Base-by-base conservation (phyloP, 2,113 vertebrate species). In the Sceloporus undulatus region DNA sequence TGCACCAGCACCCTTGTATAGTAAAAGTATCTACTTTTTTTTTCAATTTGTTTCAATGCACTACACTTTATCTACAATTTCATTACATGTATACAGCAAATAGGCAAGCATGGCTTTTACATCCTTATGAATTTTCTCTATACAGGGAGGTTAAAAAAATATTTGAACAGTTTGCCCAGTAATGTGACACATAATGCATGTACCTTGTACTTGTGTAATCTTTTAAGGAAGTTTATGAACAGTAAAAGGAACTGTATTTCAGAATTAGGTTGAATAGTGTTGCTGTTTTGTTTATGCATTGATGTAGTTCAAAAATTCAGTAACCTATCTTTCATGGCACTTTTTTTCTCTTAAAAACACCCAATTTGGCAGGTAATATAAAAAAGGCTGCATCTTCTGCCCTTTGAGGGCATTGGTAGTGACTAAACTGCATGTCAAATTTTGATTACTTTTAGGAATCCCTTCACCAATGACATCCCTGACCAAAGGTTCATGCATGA, bases 101-200 rank as follows among this genome's bases (percentile, higher is more conserved):
- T 97, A 98, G 98, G 98, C 97, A 98, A 98, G 98, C 97, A 98
- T 98, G 98, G 98, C 98, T 98, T 98, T 97, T 98, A 98, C 98
- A 98, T 98, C 98, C 98, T 98, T 97, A 97, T 97, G 97, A 96
- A 96, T 25, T 94, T 95, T 96, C 96, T 97, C 97, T 97, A 97
- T 97, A 98, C 98, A 97, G 97, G 97, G 97, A 98, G 96, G 96
- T 97, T 97, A 96, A 97, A 97, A 97, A 97, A 96, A 97, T 95
- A 97, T 94, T 97, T 96, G 94, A 97, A 97, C 97, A 97, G 96
- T 97, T 98, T 97, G 97, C 97, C 97, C 96, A 97, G 97, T 97
- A 97, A 97, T 94, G 97, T 97, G 97, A 98, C 96, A 97, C 97
- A 97, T 97, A 97, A 98, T 98, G 97, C 97, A 98, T 98, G 97